Evolutionary conservation across 2,888 invertebrate genomes (phyloP), one percentile per base, ranked within the genome.

Genomic region (Elmis aenea): DNA sequence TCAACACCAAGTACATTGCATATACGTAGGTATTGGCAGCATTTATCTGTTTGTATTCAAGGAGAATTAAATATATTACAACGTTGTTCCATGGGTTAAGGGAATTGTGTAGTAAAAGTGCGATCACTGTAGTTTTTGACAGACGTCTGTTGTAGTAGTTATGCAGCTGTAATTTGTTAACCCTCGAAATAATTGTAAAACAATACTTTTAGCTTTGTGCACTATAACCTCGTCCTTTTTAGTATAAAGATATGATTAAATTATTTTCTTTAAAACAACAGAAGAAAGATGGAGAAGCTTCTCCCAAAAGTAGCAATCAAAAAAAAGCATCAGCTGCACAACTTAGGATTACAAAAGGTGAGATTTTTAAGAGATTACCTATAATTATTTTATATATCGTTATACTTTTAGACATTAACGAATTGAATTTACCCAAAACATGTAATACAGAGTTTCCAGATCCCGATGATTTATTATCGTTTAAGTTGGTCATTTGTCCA

Each of bases 221-320:
- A n/a, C n/a, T n/a, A n/a, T n/a, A n/a, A n/a, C n/a, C n/a, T n/a
- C n/a, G n/a, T n/a, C n/a, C 5, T 18, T 18, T 18, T 31, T 35
- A 27, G 27, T 38, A 24, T 26, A 35, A 50, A 66, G 74, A 64
- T 66, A 96, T 96, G 96, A 94, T 96, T 70, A 95, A 94, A 79
- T 79, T 96, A 73, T 96, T 96, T 79, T 93, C 95, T 55, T 74
- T 96, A 66, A 96, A 96, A 75, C 92, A 96, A 76, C 93, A 95
- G 74, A 93, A 94, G 76, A 95, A 95, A 77, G 94, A 95, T 79
- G 94, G 91, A 62, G 91, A 90, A 69, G 81, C 86, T 56, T 79
- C 74, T 44, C 85, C 87, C 55, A 77, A 75, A 64, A 71, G 76
- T 59, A 80, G 81, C 45, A 79, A 78, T 63, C 88, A 88, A 69